Base-by-base conservation (phyloP, 2,113 vertebrate species). In the Oplegnathus fasciatus region DNA sequence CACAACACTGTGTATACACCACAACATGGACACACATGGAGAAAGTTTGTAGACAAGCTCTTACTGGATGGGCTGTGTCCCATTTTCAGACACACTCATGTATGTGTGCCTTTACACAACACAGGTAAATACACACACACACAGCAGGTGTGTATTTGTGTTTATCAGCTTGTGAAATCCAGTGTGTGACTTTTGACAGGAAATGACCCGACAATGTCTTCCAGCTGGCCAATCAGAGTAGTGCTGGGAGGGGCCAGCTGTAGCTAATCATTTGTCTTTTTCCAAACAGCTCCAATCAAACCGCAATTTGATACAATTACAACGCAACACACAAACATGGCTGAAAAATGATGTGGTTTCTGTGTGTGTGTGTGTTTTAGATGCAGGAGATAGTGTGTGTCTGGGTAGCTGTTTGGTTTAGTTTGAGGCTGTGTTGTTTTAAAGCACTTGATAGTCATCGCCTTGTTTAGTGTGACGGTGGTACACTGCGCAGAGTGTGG, bases 241-340 rank as follows among this genome's bases (percentile, higher is more conserved):
- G 52, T 86, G 81, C 67, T 77, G 86, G 89, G 86, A 80, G 80
- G 86, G 86, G 82, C 80, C 82, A 50, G 54, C 73, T 75, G 52
- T 30, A 84, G 73, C 82, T 81, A 82, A 52, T 85, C 70, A 86
- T 75, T 55, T 64, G 50, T 65, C 67, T 58, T 67, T 78, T 75
- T 55, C 66, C 66, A 86, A 91, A 89, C 76, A 46, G 44, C 89
- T 75, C 74, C 75, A 94, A 92, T 94, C 92, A 86, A 84, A 76
- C 65, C n/a, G 44, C 84, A 90, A 93, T 94, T 92, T 93, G 42
- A 86, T 83, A 90, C 89, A 90, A 91, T 94, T 92, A 87, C 50
- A 68, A 80, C n/a, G 6, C 54, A 87, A 86, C 79, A 86, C 78
- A 88, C 82, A 93, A 92, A 87, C 80, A 88, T 2, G 50, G 68